Evolutionary conservation across 2,888 invertebrate species (phyloP).

Genomic region (Drosophila flavopinicola): DNA sequence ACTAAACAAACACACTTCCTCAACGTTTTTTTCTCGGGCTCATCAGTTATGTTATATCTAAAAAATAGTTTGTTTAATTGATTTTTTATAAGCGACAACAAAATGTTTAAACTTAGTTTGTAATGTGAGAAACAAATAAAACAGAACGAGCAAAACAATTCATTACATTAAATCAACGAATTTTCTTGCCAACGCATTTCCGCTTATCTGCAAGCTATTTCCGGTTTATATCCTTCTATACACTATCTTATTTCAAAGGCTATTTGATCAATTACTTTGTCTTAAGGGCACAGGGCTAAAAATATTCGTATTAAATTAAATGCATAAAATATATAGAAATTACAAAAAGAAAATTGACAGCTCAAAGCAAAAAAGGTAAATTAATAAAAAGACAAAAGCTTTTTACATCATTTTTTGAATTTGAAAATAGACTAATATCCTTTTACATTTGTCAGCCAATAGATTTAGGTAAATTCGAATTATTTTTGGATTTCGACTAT

Average conservation of each 20-base stretch:
- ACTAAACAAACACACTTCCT: conserved; percentile 22
- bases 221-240: neutral
- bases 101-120: conserved; percentile 54
- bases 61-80: conserved; percentile 22
- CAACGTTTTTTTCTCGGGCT: conserved; percentile 21
- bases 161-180: conserved; percentile 19
- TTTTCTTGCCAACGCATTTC: conserved; percentile 12
- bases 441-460: no score
- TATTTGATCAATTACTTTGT: neutral
- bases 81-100: conserved; percentile 27
- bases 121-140: conserved; percentile 50
- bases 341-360: neutral
- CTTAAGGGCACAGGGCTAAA: neutral
- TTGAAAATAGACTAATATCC: no score
- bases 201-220: conserved; percentile 13
- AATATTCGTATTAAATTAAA: neutral
- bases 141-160: conserved; percentile 33
- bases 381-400: neutral
- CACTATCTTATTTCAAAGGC: neutral
- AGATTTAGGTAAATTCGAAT: no score
- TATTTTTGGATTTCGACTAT: no score
- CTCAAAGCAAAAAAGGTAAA: neutral
- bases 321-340: neutral
- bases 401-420: no score
- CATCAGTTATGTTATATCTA: conserved; percentile 35